Evolutionary conservation across 2,113 vertebrate genomes (phyloP), one percentile per base, ranked within the genome.

Genomic region (Chloroceryle aenea): DNA sequence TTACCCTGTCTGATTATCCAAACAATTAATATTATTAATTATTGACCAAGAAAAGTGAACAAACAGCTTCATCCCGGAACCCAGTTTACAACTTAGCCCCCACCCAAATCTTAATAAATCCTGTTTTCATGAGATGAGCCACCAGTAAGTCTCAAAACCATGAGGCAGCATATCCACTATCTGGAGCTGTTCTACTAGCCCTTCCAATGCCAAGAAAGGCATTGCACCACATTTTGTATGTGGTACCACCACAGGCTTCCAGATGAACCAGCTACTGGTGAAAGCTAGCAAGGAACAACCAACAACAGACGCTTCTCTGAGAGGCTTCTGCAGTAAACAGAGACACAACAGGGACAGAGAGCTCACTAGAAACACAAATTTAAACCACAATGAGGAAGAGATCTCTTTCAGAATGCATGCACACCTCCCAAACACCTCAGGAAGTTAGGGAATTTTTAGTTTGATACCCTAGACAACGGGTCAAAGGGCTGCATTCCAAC

Each of bases 371-470:
- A 83, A 80, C 47, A 89, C 43, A 87, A 52, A 73, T 82, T 69
- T 30, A 85, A 89, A 62, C 27, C 50, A 75, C 2, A 2, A 36
- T 0, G 0, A 30, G 36, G 32, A 79, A 75, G 34, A 90, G 61
- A 30, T 32, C 40, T 47, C 55, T 26, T 67, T 89, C 63, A 87
- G 45, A 84, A 88, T 15, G 26, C 68, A 77, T 59, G 55, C 68
- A 69, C 1, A 0, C 17, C 55, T 90, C 59, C 78, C 81, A 66
- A 48, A n/a, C n/a, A n/a, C n/a, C n/a, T 38, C 82, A 88, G 72
- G 59, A 91, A 89, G 77, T 75, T 42, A 63, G 48, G 17, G 23
- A 87, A 88, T 76, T 73, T 56, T 89, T 94, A 20, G 40, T 62
- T 74, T 63, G 40, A 32, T 59, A 42, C 7, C 38, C 78, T 21